phyloP scores from a whole-genome alignment of 2,113 vertebrate species.

The Macrotus californicus region DNA sequence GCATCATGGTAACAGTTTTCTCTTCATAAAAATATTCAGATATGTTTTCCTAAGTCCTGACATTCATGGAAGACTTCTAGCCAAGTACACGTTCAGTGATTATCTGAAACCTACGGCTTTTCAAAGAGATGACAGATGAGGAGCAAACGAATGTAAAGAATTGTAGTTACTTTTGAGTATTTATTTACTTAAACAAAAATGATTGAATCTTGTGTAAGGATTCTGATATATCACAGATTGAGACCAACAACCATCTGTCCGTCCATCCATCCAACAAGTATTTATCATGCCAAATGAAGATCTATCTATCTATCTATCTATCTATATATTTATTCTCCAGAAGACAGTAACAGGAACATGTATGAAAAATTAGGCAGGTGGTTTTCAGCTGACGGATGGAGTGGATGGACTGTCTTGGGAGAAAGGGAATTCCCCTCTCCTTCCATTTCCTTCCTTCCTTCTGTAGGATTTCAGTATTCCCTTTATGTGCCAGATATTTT shows the following conservation, averaged over 20 bases:
- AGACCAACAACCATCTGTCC: background rate
- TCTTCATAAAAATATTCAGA: background rate
- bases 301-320: background rate
- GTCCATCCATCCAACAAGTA: background rate
- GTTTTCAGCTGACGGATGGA: background rate
- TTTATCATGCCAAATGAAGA: background rate
- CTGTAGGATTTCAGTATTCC: background rate
- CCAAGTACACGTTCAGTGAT: background rate
- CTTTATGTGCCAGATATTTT: background rate
- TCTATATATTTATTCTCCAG: background rate
- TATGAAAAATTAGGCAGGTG: background rate
- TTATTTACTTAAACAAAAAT: constrained; percentile 30
- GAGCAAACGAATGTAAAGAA: background rate
- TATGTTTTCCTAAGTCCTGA: background rate
- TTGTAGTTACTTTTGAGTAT: background rate
- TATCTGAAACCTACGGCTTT: background rate
- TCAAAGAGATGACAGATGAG: background rate
- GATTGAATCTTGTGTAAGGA: background rate
- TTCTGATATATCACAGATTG: background rate
- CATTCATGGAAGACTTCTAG: background rate
- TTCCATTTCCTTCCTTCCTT: background rate
- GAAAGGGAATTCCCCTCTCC: background rate
- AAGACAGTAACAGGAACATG: background rate
- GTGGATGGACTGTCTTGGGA: background rate
- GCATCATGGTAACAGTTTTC: background rate